Evolutionary conservation across 2,888 invertebrate species (phyloP), one percentile per base, ranked within the genome.

Genomic region (Eupithecia tripunctaria): DNA sequence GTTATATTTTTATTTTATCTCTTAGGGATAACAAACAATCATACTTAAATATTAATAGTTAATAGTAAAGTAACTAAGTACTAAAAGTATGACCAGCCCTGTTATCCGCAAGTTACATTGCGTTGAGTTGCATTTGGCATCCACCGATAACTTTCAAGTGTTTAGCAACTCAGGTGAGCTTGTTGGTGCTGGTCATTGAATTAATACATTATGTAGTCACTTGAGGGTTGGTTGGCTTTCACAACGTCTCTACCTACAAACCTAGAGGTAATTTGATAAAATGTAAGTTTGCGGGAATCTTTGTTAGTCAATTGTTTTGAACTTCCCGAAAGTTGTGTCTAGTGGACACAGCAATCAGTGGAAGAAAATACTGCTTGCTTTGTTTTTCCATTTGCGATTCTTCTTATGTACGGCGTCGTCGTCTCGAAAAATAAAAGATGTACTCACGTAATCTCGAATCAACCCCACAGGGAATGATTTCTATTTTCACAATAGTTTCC

Each of bases 281-380:
- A 43, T 70, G 25, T 38, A 21, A 59, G 66, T 71, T 70, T 70
- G 38, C 27, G 67, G 36, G 66, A 68, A 65, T 66, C 68, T 66
- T 68, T 63, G 47, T 71, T 68, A 65, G 27, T n/a, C 47, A 68
- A 41, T 72, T 76, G 73, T 76, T 72, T 60, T 70, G 3, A 63
- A 63, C 36, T 32, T n/a, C 21, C 62, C n/a, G 36, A 62, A 43
- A 63, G 62, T 32, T 62, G n/a, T 15, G n/a, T 63, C 62, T n/a
- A 63, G 36, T 63, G 67, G 67, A 64, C 65, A 60, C 71, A 70
- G 69, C 70, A 63, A 71, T 76, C 63, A 62, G 64, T 56, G 18
- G 41, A 25, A n/a, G 21, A 41, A 41, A 65, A 59, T 43, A 21
- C 18, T 32, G 25, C 25, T 21, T 32, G 15, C 47, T 69, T 43